A percentile compares a stretch with the other conserved stretches of the same genome.
These are phyloP conservation scores for Gambelia wislizenii DNA, from an alignment of 2,797 vertebrate species.

Conservation along the genomic window DNA sequence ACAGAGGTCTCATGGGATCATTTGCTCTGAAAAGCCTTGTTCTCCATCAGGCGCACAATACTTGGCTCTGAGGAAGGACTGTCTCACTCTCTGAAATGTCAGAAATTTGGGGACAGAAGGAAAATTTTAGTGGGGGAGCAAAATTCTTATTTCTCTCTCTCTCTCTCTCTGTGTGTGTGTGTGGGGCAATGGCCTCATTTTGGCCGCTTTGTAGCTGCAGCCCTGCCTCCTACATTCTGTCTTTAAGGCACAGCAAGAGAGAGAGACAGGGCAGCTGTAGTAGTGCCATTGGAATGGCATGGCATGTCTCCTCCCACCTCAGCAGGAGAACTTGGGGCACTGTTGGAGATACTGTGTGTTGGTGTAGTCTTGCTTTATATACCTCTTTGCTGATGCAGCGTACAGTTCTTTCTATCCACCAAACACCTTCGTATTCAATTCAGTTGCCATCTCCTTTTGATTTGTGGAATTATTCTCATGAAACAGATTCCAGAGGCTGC, in stretches of 20 bases:
- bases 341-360: neutral
- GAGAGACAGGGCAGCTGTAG: neutral
- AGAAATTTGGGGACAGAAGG: too few species aligned
- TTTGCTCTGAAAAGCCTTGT: too few species aligned
- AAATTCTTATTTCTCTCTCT: too few species aligned
- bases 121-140: too few species aligned
- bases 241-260: neutral
- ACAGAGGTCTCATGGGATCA: too few species aligned
- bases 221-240: neutral
- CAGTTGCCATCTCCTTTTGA: constrained; percentile 38
- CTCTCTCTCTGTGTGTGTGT: neutral
- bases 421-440: constrained; percentile 44
- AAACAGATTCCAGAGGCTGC: constrained; percentile 48
- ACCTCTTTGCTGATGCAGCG: constrained; percentile 31
- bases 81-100: too few species aligned
- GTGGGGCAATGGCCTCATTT: too few species aligned
- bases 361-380: neutral
- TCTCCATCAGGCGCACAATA: too few species aligned
- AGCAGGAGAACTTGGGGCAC: neutral
- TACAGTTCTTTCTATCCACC: constrained; percentile 20
- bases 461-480: constrained; percentile 55
- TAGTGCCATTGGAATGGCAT: neutral
- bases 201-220: too few species aligned
- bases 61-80: too few species aligned
- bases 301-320: too few species aligned